phyloP scores from a whole-genome alignment of 2,797 vertebrate genomes.

The Ambastaia sidthimunki region DNA sequence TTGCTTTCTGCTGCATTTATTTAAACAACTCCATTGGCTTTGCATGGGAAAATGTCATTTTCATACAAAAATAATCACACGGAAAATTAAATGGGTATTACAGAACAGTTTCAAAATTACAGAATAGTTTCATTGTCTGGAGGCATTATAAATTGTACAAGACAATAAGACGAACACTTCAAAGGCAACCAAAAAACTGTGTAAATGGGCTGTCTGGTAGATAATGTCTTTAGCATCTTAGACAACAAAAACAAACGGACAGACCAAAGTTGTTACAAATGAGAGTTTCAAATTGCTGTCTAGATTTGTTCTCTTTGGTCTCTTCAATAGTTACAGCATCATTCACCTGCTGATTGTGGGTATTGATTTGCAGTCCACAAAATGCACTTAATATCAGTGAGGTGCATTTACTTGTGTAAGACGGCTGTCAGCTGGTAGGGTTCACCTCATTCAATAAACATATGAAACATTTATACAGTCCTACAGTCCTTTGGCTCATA shows the following conservation, averaged over 20 bases:
- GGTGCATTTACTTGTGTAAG: conserved; percentile 11
- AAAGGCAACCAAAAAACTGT: neutral
- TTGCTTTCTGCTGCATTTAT: neutral
- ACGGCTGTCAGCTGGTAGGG: neutral
- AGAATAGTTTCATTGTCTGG: neutral
- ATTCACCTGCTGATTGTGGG: conserved; percentile 69
- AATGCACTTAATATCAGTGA: conserved; percentile 1
- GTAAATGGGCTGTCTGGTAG: conserved; percentile 23
- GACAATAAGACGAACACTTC: conserved; percentile 27
- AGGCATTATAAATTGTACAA: neutral
- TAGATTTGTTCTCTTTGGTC: conserved; percentile 63
- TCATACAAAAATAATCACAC: neutral
- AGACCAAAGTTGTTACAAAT: conserved; percentile 12
- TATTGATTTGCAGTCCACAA: conserved; percentile 70
- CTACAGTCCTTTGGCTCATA: neutral
- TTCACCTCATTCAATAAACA: neutral
- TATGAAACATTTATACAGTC: neutral
- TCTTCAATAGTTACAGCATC: conserved; percentile 65
- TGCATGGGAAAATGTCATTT: neutral
- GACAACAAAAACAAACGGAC: neutral
- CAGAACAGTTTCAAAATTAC: no score
- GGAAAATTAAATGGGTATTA: neutral
- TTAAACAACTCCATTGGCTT: neutral
- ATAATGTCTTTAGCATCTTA: conserved; percentile 20
- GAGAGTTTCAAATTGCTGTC: conserved; percentile 63